phyloP scores from a whole-genome alignment of 2,888 invertebrate genomes.

The Drosophila paranaensis region DNA sequence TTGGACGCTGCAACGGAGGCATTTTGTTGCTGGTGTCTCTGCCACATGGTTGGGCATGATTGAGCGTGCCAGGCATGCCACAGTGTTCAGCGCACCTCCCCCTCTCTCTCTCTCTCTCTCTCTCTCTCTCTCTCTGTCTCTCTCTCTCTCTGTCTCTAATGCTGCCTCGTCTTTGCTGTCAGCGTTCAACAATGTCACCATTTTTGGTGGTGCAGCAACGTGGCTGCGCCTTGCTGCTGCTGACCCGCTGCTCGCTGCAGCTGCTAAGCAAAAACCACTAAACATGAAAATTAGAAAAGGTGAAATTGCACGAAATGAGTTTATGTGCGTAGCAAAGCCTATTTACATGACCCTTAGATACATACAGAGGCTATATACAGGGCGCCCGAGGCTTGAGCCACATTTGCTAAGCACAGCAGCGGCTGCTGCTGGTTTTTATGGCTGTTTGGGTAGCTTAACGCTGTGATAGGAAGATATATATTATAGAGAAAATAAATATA shows the following conservation, averaged over 20 bases:
- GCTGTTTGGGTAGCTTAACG: background rate
- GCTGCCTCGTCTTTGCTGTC: constrained; percentile 10
- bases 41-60: constrained; percentile 58
- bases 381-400: background rate
- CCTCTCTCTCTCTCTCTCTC: background rate
- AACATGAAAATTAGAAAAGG: constrained; percentile 70
- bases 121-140: background rate
- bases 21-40: constrained; percentile 33
- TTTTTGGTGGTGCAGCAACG: constrained; percentile 42
- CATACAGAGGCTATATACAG: background rate
- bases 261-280: constrained; percentile 37
- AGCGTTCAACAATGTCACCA: constrained; percentile 61
- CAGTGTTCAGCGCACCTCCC: background rate
- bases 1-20: constrained; percentile 19
- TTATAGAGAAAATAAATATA: background rate
- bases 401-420: constrained; percentile 5
- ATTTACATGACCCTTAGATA: constrained; percentile 53
- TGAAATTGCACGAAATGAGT: constrained; percentile 69
- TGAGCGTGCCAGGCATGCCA: constrained; percentile 52
- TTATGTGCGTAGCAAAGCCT: constrained; percentile 58
- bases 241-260: background rate
- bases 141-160: background rate
- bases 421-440: background rate
- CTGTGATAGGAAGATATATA: background rate
- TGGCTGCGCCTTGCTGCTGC: constrained; percentile 12